These are phyloP conservation scores for Cranoglanis bouderius DNA, from an alignment of 2,113 vertebrate genomes.

Conservation along the genomic window DNA sequence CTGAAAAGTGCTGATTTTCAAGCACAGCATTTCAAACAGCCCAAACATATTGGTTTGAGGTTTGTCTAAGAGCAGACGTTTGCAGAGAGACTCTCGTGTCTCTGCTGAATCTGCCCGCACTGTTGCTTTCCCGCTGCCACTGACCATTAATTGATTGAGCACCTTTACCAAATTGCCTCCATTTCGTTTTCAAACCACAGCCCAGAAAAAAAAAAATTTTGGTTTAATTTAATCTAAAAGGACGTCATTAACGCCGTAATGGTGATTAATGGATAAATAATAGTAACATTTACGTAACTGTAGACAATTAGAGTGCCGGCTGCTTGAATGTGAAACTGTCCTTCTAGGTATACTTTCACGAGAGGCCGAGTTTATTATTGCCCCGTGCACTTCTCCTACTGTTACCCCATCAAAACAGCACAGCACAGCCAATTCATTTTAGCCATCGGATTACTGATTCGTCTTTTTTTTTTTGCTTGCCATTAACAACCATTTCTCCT, in stretches of 20 bases:
- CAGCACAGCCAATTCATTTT: constrained; percentile 65
- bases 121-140: constrained; percentile 60
- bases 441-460: constrained; percentile 53
- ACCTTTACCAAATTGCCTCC: constrained; percentile 61
- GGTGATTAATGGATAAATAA: constrained; percentile 75
- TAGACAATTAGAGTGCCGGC: constrained; percentile 57
- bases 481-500: constrained; percentile 32
- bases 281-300: constrained; percentile 69
- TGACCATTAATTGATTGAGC: constrained; percentile 66
- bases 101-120: constrained; percentile 46
- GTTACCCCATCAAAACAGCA: constrained; percentile 45
- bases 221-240: constrained; percentile 71
- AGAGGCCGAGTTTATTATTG: constrained; percentile 58
- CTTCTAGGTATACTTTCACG: constrained; percentile 63
- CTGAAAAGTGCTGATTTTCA: constrained; percentile 54
- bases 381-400: neutral
- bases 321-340: constrained; percentile 65
- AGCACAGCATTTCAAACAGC: constrained; percentile 24
- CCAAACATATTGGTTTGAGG: constrained; percentile 43
- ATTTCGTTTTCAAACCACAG: constrained; percentile 61
- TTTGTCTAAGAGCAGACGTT: constrained; percentile 12
- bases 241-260: constrained; percentile 70
- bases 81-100: constrained; percentile 40
- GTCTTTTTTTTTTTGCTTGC: constrained; percentile 55
- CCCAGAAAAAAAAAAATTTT: constrained; percentile 56